phyloP scores from a whole-genome alignment of 2,113 vertebrate species.

The Cyprinus carpio region DNA sequence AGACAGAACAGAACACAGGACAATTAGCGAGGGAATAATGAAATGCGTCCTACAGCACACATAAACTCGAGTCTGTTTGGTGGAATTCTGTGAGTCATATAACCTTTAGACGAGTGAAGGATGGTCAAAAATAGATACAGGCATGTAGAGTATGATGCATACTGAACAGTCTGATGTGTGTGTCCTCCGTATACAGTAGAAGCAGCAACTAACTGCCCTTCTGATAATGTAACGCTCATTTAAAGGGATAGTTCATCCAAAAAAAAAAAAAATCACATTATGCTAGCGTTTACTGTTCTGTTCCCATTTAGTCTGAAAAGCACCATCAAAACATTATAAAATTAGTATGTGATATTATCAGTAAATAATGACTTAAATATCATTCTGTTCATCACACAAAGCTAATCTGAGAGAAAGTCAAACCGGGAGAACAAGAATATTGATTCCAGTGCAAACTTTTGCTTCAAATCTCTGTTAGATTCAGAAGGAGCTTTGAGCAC shows the following conservation, averaged over 20 bases:
- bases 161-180: background rate
- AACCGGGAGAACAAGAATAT: too few relatives aligned
- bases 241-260: background rate
- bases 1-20: background rate
- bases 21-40: slow-evolving; percentile 11
- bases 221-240: background rate
- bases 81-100: background rate
- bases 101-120: background rate
- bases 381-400: background rate
- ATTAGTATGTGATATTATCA: background rate
- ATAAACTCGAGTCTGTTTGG: background rate
- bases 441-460: background rate
- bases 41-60: background rate
- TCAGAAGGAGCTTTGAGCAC: background rate
- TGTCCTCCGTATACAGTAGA: background rate
- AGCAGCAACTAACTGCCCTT: background rate
- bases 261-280: background rate
- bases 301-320: too few relatives aligned
- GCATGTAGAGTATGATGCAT: background rate
- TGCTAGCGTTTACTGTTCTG: too few relatives aligned
- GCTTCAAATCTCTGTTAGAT: background rate
- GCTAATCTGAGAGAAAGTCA: background rate
- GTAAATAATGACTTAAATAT: background rate
- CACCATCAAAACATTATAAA: too few relatives aligned
- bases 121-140: slow-evolving; percentile 7